phyloP scores from a whole-genome alignment of 2,888 invertebrate species.

The Cistogaster globosa region DNA sequence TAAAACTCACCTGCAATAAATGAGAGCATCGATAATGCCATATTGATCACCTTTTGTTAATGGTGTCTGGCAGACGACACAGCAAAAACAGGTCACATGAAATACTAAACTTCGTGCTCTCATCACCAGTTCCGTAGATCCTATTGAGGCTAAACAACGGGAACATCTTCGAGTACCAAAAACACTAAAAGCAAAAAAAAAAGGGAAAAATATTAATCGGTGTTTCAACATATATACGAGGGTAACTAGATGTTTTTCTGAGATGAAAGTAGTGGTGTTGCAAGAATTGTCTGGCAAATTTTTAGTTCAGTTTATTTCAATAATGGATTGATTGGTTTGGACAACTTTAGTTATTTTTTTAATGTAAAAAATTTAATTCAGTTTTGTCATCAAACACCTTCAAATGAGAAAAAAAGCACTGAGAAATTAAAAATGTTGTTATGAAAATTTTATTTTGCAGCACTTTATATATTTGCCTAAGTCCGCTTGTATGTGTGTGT shows the following conservation, averaged over 20 bases:
- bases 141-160: conserved; percentile 94
- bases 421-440: too few species aligned
- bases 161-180: conserved; percentile 95
- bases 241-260: not conserved
- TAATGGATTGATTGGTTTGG: too few species aligned
- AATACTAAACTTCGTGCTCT: conserved; percentile 95
- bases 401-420: too few species aligned
- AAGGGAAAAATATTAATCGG: not conserved
- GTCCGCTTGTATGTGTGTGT: too few species aligned
- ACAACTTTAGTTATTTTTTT: too few species aligned
- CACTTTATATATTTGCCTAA: too few species aligned
- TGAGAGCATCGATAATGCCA: conserved; percentile 94
- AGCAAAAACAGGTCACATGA: conserved; percentile 97
- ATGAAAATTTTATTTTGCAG: too few species aligned
- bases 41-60: conserved; percentile 97
- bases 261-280: too few species aligned
- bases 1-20: conserved; percentile 89
- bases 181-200: conserved; percentile 87
- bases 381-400: too few species aligned
- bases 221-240: not conserved
- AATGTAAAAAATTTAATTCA: too few species aligned
- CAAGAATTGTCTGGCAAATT: too few species aligned
- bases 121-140: conserved; percentile 97
- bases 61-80: conserved; percentile 92
- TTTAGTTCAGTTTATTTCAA: too few species aligned